Evolutionary conservation across 2,888 invertebrate genomes (phyloP).

Genomic region (Plebejus anna): DNA sequence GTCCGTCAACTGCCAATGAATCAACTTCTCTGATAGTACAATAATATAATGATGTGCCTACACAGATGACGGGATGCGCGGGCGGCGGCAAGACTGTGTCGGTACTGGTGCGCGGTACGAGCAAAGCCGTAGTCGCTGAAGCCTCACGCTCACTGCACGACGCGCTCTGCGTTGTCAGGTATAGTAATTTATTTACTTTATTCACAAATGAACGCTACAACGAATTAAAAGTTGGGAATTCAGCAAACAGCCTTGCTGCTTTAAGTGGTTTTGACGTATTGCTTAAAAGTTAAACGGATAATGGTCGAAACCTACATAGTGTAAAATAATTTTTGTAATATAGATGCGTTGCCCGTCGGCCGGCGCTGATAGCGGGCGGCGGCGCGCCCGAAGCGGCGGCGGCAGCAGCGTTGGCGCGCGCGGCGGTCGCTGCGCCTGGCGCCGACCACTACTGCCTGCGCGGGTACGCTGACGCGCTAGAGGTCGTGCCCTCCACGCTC

Average conservation of each 20-base stretch:
- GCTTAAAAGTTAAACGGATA: too few species aligned
- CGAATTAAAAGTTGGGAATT: too few species aligned
- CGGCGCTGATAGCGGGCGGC: constrained; percentile 95
- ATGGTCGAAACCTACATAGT: too few species aligned
- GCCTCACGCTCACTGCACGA: constrained; percentile 96
- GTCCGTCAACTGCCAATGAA: neutral
- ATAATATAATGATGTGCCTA: neutral
- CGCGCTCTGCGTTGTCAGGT: constrained; percentile 90
- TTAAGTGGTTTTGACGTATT: too few species aligned
- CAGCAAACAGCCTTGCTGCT: too few species aligned
- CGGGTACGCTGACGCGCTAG: constrained; percentile 97
- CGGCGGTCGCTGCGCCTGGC: constrained; percentile 91
- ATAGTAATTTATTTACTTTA: neutral
- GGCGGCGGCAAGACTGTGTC: constrained; percentile 95
- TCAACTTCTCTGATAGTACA: neutral
- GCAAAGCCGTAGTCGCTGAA: constrained; percentile 93
- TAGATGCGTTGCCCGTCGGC: constrained; percentile 95
- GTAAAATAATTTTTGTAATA: too few species aligned
- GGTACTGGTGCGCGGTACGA: constrained; percentile 91
- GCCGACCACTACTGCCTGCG: constrained; percentile 97
- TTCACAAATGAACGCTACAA: too few species aligned
- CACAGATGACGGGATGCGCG: constrained; percentile 90
- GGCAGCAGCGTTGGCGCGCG: constrained; percentile 88
- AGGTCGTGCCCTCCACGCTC: constrained; percentile 81
- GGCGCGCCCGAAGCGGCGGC: constrained; percentile 99